Conservation (phyloP, 1,140 invertebrate species). For the Adoxophyes honmai region DNA sequence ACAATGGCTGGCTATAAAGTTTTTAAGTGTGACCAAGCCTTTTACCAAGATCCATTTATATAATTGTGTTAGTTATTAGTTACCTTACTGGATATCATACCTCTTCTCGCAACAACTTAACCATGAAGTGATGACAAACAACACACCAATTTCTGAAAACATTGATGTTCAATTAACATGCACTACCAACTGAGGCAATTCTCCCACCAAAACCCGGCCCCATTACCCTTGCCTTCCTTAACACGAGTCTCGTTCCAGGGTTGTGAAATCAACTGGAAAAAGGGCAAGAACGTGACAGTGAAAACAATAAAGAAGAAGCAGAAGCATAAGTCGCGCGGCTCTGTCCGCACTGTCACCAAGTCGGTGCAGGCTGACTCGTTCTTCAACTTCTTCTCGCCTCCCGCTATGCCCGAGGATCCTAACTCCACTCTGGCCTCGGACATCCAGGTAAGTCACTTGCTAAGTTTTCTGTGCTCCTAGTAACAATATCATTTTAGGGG, state of each 20-base stretch:
- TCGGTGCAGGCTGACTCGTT: conserved; percentile 96
- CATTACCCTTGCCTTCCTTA: background rate
- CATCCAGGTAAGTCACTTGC: conserved; percentile 45
- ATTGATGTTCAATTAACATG: conserved; percentile 26
- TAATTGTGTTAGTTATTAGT: no score
- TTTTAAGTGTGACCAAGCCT: no score
- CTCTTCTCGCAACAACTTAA: no score
- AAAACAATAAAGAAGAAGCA: conserved; percentile 99
- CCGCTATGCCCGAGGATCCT: conserved; percentile 75
- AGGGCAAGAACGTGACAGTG: conserved; percentile 97
- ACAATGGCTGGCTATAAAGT: no score
- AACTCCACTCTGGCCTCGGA: conserved; percentile 65
- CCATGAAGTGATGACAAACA: conserved; percentile 16
- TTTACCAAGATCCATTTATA: no score
- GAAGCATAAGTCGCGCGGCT: conserved; percentile 96
- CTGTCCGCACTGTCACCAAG: conserved; percentile 95
- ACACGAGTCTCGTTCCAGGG: conserved; percentile 75
- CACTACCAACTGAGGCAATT: conserved; percentile 49
- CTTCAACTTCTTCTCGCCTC: conserved; percentile 99
- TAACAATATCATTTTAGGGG: no score
- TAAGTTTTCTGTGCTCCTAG: no score
- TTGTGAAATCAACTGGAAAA: conserved; percentile 95
- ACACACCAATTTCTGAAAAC: conserved; percentile 21
- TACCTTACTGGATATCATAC: no score
- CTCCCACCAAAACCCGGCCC: background rate